Evolutionary conservation across 2,888 invertebrate species (phyloP).

Genomic region (Tenthredo distinguenda): DNA sequence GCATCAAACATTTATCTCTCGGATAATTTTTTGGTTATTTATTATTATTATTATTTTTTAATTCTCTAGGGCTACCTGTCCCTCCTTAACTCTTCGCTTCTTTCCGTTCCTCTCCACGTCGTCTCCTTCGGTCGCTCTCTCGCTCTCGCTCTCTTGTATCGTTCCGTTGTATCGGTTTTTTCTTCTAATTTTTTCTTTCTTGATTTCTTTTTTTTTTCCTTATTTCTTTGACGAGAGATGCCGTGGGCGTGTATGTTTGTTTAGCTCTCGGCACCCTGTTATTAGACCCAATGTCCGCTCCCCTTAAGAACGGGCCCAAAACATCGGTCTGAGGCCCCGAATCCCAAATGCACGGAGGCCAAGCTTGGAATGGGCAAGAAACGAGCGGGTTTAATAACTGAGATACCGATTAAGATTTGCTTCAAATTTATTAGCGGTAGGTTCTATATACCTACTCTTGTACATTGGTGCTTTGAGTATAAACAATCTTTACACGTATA

Average conservation of each 20-base stretch:
- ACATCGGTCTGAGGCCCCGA: slow-evolving; percentile 26
- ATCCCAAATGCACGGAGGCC: not conserved
- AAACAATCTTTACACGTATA: slow-evolving; percentile 23
- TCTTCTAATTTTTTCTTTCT: slow-evolving; percentile 57
- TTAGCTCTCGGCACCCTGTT: slow-evolving; percentile 76
- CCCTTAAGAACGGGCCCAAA: slow-evolving; percentile 59
- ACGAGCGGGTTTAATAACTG: slow-evolving; percentile 50
- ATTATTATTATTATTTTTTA: slow-evolving; percentile 8
- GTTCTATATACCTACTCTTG: slow-evolving; percentile 4
- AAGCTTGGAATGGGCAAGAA: slow-evolving; percentile 27
- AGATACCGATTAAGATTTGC: slow-evolving; percentile 65
- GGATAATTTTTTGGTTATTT: slow-evolving; percentile 27
- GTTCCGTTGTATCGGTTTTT: slow-evolving; percentile 36
- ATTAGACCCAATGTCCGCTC: slow-evolving; percentile 69
- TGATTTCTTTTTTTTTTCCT: slow-evolving; percentile 58
- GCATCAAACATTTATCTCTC: slow-evolving; percentile 41
- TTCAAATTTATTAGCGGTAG: slow-evolving; percentile 61
- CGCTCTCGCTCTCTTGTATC: slow-evolving; percentile 28
- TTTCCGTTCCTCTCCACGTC: slow-evolving; percentile 46
- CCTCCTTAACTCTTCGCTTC: slow-evolving; percentile 14
- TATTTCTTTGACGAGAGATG: slow-evolving; percentile 68
- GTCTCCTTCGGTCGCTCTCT: slow-evolving; percentile 50
- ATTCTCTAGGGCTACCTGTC: slow-evolving; percentile 41
- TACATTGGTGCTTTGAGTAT: slow-evolving; percentile 4
- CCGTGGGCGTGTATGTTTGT: slow-evolving; percentile 78